Percentiles rank a stretch among this genome's conserved stretches.
These are phyloP conservation scores for Drosophila aldrichi DNA, from an alignment of 2,888 invertebrate genomes.

Conservation along the genomic window DNA sequence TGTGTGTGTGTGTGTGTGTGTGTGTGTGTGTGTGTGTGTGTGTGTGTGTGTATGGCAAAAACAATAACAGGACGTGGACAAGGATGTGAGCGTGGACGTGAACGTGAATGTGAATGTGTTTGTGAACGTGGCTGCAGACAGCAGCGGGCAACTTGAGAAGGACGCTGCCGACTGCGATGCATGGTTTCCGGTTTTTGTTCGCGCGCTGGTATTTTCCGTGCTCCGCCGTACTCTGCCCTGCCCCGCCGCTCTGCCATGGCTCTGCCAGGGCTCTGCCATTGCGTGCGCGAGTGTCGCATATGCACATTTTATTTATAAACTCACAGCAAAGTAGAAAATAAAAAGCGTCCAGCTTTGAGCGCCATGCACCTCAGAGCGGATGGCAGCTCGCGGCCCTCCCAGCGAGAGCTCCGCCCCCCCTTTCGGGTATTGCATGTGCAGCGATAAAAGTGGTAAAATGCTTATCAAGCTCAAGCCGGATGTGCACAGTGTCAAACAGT, in stretches of 20 bases:
- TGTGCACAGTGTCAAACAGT: conserved; percentile 78
- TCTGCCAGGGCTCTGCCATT: conserved; percentile 28
- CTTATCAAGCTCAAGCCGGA: conserved; percentile 76
- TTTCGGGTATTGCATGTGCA: conserved; percentile 48
- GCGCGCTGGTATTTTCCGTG: conserved; percentile 69
- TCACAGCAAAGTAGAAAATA: conserved; percentile 64
- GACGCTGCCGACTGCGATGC: conserved; percentile 47
- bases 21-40: no score
- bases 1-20: no score
- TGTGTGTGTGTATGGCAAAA: conserved; percentile 63
- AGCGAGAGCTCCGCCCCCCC: not conserved
- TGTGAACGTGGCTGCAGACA: not conserved
- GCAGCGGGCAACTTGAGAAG: conserved; percentile 17
- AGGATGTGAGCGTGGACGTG: conserved; percentile 5
- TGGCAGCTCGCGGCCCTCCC: not conserved
- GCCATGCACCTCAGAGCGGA: conserved; percentile 42
- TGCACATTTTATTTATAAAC: conserved; percentile 81
- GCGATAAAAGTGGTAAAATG: conserved; percentile 78
- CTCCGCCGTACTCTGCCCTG: conserved; percentile 7
- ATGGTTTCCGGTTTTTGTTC: conserved; percentile 80
- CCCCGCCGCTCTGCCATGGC: not conserved
- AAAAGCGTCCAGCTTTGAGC: conserved; percentile 49
- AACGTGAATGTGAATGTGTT: not conserved
- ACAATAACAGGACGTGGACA: conserved; percentile 64
- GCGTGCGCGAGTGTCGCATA: conserved; percentile 75